phyloP scores from a whole-genome alignment of 2,888 invertebrate genomes.

The Omphaloscelis lunosa region DNA sequence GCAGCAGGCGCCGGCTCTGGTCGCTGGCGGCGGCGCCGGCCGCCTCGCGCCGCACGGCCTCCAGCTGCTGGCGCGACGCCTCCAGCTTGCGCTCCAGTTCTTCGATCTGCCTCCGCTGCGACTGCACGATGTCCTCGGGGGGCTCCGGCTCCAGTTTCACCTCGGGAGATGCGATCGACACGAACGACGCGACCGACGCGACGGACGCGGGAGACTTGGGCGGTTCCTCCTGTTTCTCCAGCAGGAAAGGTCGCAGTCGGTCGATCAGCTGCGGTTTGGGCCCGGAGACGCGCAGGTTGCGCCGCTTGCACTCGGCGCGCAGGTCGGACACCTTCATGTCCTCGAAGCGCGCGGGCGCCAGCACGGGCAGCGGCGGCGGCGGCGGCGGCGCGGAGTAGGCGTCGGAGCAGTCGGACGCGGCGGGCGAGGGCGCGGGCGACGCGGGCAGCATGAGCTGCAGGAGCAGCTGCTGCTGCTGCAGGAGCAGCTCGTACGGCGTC shows the following conservation, averaged over 20 bases:
- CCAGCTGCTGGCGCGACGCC: conserved; percentile 94
- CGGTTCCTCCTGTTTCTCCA: conserved; percentile 87
- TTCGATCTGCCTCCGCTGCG: conserved; percentile 96
- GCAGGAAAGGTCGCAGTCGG: conserved; percentile 94
- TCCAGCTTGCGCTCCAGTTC: conserved; percentile 96
- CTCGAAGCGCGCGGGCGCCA: conserved; percentile 93
- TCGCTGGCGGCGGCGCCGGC: conserved; percentile 88
- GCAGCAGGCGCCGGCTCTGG: conserved; percentile 89
- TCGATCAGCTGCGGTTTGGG: conserved; percentile 98
- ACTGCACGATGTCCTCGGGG: conserved; percentile 94
- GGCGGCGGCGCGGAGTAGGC: conserved; percentile 87
- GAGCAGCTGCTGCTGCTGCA: conserved; percentile 98
- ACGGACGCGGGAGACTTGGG: conserved; percentile 83
- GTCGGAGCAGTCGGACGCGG: conserved; percentile 85
- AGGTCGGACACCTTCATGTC: conserved; percentile 99
- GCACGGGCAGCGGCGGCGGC: conserved; percentile 87
- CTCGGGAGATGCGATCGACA: conserved; percentile 81
- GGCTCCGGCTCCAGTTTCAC: conserved; percentile 81
- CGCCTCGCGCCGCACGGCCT: conserved; percentile 92
- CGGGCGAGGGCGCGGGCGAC: conserved; percentile 87
- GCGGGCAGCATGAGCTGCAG: conserved; percentile 96
- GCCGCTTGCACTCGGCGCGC: conserved; percentile 97
- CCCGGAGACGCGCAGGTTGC: conserved; percentile 98
- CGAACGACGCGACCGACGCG: conserved; percentile 76
- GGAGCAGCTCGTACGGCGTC: conserved; percentile 96